Evolutionary conservation across 1,140 invertebrate species (phyloP), one percentile per base, ranked within the genome.

Genomic region (Dendroctonus ponderosae): DNA sequence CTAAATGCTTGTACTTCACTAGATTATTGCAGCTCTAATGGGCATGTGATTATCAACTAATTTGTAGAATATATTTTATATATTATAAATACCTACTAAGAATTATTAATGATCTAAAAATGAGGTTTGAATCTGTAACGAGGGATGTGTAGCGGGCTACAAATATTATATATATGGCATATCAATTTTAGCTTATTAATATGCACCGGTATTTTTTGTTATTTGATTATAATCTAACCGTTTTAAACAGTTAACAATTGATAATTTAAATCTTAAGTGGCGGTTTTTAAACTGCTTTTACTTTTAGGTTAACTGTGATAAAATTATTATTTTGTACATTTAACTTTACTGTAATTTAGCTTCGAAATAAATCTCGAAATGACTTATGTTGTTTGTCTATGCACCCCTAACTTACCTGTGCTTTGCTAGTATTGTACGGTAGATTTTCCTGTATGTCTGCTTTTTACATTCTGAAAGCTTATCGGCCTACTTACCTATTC

Each of bases 281-380:
- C 41, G 39, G 11, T 26, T 56, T n/a, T 43, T 58, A 8, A 42
- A 40, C 56, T n/a, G n/a, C n/a, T n/a, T n/a, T n/a, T n/a, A n/a
- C n/a, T n/a, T n/a, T n/a, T 58, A 58, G 40, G 56, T 58, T 58
- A 42, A 43, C 56, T 58, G 56, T 58, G 56, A 58, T 58, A 58
- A 58, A 26, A 26, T 26, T 26, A 1, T 26, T 26, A 26, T 26
- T 56, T 56, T 58, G 56, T 58, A 58, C 7, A 42, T 43, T 58
- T 54, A 39, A 37, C 12, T n/a, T n/a, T n/a, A n/a, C n/a, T n/a
- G n/a, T n/a, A n/a, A 42, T 43, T 58, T 54, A 39, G 6, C 12
- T 6, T 54, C 39, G 12, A 54, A 8, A 37, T 39, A 54, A 39
- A 26, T n/a, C n/a, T n/a, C n/a, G 12, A 54, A 54, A 26, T 26